These are phyloP conservation scores for Ceratina japonica DNA, from an alignment of 1,140 invertebrate species.

Conservation along the genomic window DNA sequence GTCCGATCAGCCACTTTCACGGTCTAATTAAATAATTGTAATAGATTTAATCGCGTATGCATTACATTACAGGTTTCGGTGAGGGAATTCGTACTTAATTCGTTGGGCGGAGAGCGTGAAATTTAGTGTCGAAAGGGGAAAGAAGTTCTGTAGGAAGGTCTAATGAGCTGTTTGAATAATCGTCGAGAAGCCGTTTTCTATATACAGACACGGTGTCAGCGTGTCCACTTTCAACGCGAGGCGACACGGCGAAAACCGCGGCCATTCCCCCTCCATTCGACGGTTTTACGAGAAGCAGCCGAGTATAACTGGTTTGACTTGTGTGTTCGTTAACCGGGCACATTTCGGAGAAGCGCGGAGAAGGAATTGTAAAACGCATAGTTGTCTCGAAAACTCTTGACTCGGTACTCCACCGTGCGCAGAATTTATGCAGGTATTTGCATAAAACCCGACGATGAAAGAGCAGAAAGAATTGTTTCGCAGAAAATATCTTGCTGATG, in stretches of 20 bases:
- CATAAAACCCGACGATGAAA: no score
- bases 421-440: no score
- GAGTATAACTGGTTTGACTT: conserved; percentile 57
- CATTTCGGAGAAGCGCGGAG: conserved; percentile 26
- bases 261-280: conserved; percentile 7
- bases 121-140: not conserved
- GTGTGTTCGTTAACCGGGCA: conserved; percentile 34
- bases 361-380: conserved; percentile 16
- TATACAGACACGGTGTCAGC: conserved; percentile 10
- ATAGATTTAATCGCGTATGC: no score
- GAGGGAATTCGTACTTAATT: not conserved
- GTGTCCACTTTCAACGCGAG: conserved; percentile 26
- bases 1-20: no score
- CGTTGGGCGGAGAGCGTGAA: not conserved
- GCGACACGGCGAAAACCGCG: not conserved
- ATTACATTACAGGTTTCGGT: no score
- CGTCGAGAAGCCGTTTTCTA: no score
- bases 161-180: conserved; percentile 15
- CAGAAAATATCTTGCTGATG: no score
- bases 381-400: conserved; percentile 10
- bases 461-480: no score
- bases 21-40: no score
- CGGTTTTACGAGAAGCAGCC: conserved; percentile 44
- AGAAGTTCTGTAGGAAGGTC: not conserved
- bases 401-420: no score